Conservation (phyloP, 2,888 invertebrate genomes). For the Bellardia bayeri region DNA sequence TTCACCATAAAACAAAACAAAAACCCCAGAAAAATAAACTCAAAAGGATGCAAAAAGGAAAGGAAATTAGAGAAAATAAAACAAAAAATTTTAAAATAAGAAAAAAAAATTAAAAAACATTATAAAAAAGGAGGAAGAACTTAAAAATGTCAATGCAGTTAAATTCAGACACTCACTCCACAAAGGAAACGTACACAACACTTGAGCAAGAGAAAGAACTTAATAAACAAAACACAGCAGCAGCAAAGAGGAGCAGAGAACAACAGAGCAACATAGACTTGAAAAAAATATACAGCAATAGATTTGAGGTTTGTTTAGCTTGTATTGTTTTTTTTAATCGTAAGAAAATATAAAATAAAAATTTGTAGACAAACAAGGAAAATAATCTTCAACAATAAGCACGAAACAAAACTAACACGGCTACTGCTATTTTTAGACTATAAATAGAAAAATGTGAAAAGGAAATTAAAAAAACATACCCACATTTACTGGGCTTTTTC, state of each 20-base stretch:
- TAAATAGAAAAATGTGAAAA: conserved; percentile 15
- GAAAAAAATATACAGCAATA: conserved; percentile 29
- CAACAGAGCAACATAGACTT: conserved; percentile 22
- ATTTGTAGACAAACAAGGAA: conserved; percentile 1
- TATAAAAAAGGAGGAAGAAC: conserved; percentile 21
- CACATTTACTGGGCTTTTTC: background rate
- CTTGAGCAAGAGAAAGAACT: conserved; percentile 40
- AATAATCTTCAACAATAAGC: background rate
- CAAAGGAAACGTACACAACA: conserved; percentile 8
- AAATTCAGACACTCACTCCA: conserved; percentile 49
- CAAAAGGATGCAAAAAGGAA: conserved; percentile 53
- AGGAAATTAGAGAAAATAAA: conserved; percentile 57
- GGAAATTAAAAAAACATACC: conserved; percentile 7
- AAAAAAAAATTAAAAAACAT: background rate
- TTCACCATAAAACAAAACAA: conserved; percentile 44
- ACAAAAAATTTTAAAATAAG: conserved; percentile 4
- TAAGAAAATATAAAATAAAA: background rate
- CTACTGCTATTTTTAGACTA: conserved; percentile 8
- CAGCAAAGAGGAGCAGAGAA: background rate
- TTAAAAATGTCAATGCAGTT: conserved; percentile 64
- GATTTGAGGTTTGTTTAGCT: conserved; percentile 41
- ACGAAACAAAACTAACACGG: conserved; percentile 34
- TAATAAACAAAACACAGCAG: conserved; percentile 24
- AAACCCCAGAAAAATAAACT: background rate
- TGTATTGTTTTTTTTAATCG: conserved; percentile 3